Percentiles rank a stretch among this genome's conserved stretches.
phyloP scores from a whole-genome alignment of 2,113 vertebrate genomes.

The Platichthys flesus region DNA sequence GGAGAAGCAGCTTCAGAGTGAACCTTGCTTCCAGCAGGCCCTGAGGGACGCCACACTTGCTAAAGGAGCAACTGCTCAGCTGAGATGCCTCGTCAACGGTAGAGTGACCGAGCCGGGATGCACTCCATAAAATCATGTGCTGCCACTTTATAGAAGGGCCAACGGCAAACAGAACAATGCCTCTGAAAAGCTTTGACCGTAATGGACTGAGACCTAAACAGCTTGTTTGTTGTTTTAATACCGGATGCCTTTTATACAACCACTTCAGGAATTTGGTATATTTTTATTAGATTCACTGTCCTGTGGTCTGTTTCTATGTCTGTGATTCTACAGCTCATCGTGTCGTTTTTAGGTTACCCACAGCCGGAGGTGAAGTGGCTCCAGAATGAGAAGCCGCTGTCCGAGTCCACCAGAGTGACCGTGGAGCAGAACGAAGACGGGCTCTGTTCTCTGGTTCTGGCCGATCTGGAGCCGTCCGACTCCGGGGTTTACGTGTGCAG shows the following conservation, averaged over 20 bases:
- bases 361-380: slow-evolving; percentile 82
- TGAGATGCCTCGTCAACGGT: slow-evolving; percentile 76
- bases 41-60: slow-evolving; percentile 70
- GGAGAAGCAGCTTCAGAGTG: slow-evolving; percentile 73
- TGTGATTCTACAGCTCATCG: not conserved
- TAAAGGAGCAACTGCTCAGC: slow-evolving; percentile 64
- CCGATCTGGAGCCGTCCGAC: slow-evolving; percentile 65
- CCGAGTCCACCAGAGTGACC: slow-evolving; percentile 54
- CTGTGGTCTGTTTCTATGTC: not conserved
- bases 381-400: slow-evolving; percentile 60
- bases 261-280: too few relatives aligned
- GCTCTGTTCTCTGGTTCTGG: slow-evolving; percentile 76
- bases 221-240: too few relatives aligned
- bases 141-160: not conserved
- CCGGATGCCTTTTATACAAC: too few relatives aligned
- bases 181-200: not conserved
- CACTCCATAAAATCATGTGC: slow-evolving; percentile 19
- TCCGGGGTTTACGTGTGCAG: slow-evolving; percentile 81
- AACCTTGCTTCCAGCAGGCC: slow-evolving; percentile 70
- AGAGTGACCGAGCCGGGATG: slow-evolving; percentile 21
- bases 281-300: not conserved
- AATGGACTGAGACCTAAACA: too few relatives aligned
- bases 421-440: slow-evolving; percentile 73
- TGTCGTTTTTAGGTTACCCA: slow-evolving; percentile 76
- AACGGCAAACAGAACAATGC: not conserved